phyloP scores from a whole-genome alignment of 2,888 invertebrate species.

The Galerucella calmariensis region DNA sequence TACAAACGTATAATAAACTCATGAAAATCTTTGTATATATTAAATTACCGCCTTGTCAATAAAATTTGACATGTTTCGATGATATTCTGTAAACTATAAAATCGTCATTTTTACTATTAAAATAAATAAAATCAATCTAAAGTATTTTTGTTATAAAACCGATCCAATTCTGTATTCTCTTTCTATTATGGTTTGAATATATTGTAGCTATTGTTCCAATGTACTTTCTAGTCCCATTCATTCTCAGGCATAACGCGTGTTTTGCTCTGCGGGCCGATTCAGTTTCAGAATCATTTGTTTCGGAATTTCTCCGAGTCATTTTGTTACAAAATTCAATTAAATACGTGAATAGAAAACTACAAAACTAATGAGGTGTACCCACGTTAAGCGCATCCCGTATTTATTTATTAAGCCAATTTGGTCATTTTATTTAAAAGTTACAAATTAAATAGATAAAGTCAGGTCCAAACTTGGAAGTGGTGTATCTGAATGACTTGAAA shows the following conservation, averaged over 20 bases:
- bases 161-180: slow-evolving; percentile 2
- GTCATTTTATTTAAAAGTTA: not conserved
- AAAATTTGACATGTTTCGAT: too few relatives aligned
- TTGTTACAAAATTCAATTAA: not conserved
- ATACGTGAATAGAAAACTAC: slow-evolving; percentile 2
- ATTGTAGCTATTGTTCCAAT: slow-evolving; percentile 25
- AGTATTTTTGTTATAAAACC: not conserved
- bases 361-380: not conserved
- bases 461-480: too few relatives aligned
- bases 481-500: too few relatives aligned
- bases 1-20: too few relatives aligned
- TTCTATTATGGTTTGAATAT: slow-evolving; percentile 1
- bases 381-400: not conserved
- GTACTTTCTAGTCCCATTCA: slow-evolving; percentile 20
- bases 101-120: not conserved
- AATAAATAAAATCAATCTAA: not conserved
- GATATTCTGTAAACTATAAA: not conserved
- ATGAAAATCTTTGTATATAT: too few relatives aligned
- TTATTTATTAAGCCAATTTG: not conserved
- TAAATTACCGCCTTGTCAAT: too few relatives aligned
- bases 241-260: not conserved
- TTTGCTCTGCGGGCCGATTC: slow-evolving; percentile 1
- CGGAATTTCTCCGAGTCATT: not conserved
- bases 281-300: not conserved
- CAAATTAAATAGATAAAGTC: too few relatives aligned